Evolutionary conservation across 92 coral and sea anemone genomes (phyloP).

Genomic region (Ricordea florida): DNA sequence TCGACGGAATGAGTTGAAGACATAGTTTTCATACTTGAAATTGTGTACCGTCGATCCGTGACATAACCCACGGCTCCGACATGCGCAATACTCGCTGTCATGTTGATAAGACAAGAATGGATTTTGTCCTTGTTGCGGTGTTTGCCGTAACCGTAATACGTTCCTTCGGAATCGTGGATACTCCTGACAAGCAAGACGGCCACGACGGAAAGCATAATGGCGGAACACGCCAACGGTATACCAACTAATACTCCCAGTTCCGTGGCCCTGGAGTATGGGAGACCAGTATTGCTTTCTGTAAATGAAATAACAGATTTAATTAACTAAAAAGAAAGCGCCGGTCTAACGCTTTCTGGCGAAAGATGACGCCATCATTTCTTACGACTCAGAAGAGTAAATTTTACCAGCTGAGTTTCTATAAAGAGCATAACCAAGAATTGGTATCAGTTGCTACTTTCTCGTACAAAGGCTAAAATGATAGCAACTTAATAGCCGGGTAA

Average conservation of each 20-base stretch:
- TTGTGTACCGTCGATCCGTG: conserved; percentile 29
- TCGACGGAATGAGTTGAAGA: conserved; percentile 1
- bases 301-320: neutral
- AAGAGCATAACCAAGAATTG: too few relatives aligned
- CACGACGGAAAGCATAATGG: conserved; percentile 67
- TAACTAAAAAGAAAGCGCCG: neutral
- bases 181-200: conserved; percentile 64
- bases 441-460: too few relatives aligned
- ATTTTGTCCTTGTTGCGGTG: conserved; percentile 66
- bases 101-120: conserved; percentile 68
- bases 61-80: conserved; percentile 59
- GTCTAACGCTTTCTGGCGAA: too few relatives aligned
- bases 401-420: too few relatives aligned
- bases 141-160: conserved; percentile 77
- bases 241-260: conserved; percentile 81
- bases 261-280: conserved; percentile 70
- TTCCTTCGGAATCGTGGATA: conserved; percentile 77
- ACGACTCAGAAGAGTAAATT: too few relatives aligned
- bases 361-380: too few relatives aligned
- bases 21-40: conserved; percentile 2
- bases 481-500: too few relatives aligned
- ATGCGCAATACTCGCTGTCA: conserved; percentile 80
- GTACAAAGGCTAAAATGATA: too few relatives aligned
- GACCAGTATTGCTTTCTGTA: conserved; percentile 17
- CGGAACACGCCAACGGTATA: conserved; percentile 74